Percentiles rank a stretch among this genome's conserved stretches.
phyloP scores from a whole-genome alignment of 2,888 invertebrate genomes.

The Aphrophora alni region DNA sequence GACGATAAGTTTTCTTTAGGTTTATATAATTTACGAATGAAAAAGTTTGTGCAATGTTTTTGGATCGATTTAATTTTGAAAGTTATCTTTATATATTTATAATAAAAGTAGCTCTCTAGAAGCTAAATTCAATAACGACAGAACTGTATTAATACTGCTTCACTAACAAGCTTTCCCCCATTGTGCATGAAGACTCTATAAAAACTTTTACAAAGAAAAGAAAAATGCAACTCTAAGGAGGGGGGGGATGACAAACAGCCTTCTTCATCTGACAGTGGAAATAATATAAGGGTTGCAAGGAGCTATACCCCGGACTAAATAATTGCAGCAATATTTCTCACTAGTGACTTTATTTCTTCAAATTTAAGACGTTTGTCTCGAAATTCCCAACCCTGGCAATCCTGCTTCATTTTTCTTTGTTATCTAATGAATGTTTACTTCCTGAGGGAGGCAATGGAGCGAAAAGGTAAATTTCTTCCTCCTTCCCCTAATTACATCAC shows the following conservation, averaged over 20 bases:
- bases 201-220: not conserved
- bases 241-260: not conserved
- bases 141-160: too few relatives aligned
- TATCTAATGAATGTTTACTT: slow-evolving; percentile 9
- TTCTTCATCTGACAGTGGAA: not conserved
- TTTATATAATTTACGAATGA: too few relatives aligned
- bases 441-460: slow-evolving; percentile 6
- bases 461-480: not conserved
- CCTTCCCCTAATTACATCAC: not conserved
- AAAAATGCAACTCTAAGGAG: not conserved
- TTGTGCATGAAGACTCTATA: too few relatives aligned
- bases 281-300: not conserved
- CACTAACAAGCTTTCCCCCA: too few relatives aligned
- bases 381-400: not conserved
- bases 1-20: too few relatives aligned
- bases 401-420: not conserved
- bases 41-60: too few relatives aligned
- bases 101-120: too few relatives aligned
- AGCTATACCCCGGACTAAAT: not conserved
- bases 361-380: not conserved
- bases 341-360: not conserved
- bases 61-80: too few relatives aligned
- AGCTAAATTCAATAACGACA: too few relatives aligned
- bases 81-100: too few relatives aligned
- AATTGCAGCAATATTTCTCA: not conserved